Percentiles rank a stretch among this genome's conserved stretches.
Evolutionary conservation across 2,888 invertebrate species (phyloP).

Genomic region (Tribolium freemani): DNA sequence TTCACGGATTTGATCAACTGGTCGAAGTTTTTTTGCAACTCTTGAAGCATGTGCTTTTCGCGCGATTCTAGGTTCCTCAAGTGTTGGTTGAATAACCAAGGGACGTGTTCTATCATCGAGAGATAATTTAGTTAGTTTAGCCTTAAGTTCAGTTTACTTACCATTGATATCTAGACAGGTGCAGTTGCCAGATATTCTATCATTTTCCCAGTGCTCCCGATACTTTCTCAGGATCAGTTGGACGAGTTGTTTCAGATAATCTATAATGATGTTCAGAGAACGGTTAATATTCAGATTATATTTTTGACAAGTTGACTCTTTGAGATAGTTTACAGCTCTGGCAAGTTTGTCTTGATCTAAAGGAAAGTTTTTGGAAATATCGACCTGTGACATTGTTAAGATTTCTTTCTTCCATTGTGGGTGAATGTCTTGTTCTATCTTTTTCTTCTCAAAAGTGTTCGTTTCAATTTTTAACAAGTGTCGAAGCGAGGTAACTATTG

Average conservation of each 20-base stretch:
- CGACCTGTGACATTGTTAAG: slow-evolving; percentile 48
- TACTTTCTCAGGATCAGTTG: slow-evolving; percentile 61
- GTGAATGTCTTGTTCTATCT: slow-evolving; percentile 8
- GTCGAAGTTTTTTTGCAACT: slow-evolving; percentile 52
- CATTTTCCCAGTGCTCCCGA: slow-evolving; percentile 61
- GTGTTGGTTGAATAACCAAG: slow-evolving; percentile 18
- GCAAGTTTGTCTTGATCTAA: slow-evolving; percentile 46
- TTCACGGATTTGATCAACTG: slow-evolving; percentile 51
- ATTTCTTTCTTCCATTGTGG: slow-evolving; percentile 56
- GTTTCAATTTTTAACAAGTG: slow-evolving; percentile 1
- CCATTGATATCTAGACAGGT: slow-evolving; percentile 27
- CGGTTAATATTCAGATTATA: slow-evolving; percentile 10
- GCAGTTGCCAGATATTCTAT: slow-evolving; percentile 53
- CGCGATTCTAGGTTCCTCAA: slow-evolving; percentile 47
- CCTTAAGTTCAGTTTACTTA: background rate
- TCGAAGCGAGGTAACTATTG: slow-evolving; percentile 43
- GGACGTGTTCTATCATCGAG: slow-evolving; percentile 26
- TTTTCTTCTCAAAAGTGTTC: background rate
- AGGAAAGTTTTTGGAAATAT: slow-evolving; percentile 2
- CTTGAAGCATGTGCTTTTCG: slow-evolving; percentile 43
- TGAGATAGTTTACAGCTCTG: slow-evolving; percentile 26
- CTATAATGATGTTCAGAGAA: slow-evolving; percentile 35
- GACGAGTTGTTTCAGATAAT: slow-evolving; percentile 56
- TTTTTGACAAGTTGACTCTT: slow-evolving; percentile 9
- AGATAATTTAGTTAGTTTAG: no score